A percentile compares a stretch with the other conserved stretches of the same genome.
Evolutionary conservation across 2,797 vertebrate species (phyloP).

Genomic region (Smutsia gigantea): DNA sequence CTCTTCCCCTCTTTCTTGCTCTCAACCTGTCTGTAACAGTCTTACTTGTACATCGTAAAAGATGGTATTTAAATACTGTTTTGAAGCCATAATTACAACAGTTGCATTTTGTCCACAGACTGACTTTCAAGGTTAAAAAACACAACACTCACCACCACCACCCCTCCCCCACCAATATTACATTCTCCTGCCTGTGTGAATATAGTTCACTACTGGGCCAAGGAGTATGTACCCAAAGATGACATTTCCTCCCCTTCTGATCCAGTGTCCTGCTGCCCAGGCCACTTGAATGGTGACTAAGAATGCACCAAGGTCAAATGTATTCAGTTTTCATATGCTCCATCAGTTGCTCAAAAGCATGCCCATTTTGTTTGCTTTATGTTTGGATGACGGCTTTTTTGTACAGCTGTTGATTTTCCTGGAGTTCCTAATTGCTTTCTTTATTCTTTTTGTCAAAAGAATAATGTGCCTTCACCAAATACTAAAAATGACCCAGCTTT

Average conservation of each 20-base stretch:
- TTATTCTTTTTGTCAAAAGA: slow-evolving; percentile 67
- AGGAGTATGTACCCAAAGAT: neutral
- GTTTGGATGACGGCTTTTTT: neutral
- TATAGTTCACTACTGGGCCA: neutral
- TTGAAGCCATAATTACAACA: neutral
- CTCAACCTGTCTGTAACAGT: neutral
- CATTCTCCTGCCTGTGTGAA: neutral
- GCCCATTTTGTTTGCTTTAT: neutral
- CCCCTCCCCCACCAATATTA: neutral
- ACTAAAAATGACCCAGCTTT: slow-evolving; percentile 57
- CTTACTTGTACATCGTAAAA: neutral
- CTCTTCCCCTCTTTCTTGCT: neutral
- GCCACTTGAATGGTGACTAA: neutral
- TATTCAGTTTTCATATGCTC: neutral
- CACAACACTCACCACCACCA: neutral
- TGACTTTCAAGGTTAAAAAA: neutral
- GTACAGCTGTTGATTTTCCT: slow-evolving; percentile 34
- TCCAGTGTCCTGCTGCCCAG: neutral
- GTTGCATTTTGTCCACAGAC: neutral
- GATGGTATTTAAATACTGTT: neutral
- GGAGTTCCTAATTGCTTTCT: slow-evolving; percentile 67
- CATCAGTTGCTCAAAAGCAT: neutral
- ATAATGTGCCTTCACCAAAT: slow-evolving; percentile 44
- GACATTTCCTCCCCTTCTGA: neutral
- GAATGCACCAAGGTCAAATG: neutral